phyloP scores from a whole-genome alignment of 2,113 vertebrate species.

The Callorhinus ursinus region DNA sequence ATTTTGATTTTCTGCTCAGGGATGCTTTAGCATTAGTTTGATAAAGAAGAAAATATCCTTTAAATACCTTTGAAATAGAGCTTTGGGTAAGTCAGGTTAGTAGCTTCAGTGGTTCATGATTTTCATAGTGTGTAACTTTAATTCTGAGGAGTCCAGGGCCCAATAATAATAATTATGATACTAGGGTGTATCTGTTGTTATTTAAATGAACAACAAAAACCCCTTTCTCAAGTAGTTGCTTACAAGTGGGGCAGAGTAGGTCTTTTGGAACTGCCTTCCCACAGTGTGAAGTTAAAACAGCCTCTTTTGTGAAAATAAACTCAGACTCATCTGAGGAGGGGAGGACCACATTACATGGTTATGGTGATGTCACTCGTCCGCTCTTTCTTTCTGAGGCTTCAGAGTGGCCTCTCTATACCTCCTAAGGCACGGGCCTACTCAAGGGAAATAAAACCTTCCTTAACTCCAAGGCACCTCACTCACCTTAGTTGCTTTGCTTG shows the following conservation, averaged over 20 bases:
- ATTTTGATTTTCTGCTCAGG: not conserved
- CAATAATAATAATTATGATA: not conserved
- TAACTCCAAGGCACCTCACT: not conserved
- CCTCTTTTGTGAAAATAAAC: not conserved
- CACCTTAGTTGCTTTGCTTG: not conserved
- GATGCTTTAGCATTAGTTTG: not conserved
- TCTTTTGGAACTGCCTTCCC: not conserved
- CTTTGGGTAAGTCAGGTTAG: not conserved
- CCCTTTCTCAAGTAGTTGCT: not conserved
- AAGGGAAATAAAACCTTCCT: not conserved
- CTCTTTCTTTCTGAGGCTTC: not conserved
- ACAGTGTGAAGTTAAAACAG: not conserved
- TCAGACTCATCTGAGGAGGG: not conserved
- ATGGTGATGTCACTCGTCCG: not conserved
- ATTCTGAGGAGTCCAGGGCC: not conserved
- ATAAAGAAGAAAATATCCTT: not conserved
- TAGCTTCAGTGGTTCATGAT: not conserved
- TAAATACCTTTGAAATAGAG: not conserved
- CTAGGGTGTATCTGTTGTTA: not conserved
- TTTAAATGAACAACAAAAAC: not conserved
- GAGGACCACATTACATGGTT: not conserved
- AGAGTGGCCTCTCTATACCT: fast-evolving
- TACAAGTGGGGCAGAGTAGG: not conserved
- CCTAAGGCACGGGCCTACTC: not conserved
- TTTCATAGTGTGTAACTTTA: not conserved